Evolutionary conservation across 23 tunicate species (phyloP).

Genomic region (Corella eumyota): DNA sequence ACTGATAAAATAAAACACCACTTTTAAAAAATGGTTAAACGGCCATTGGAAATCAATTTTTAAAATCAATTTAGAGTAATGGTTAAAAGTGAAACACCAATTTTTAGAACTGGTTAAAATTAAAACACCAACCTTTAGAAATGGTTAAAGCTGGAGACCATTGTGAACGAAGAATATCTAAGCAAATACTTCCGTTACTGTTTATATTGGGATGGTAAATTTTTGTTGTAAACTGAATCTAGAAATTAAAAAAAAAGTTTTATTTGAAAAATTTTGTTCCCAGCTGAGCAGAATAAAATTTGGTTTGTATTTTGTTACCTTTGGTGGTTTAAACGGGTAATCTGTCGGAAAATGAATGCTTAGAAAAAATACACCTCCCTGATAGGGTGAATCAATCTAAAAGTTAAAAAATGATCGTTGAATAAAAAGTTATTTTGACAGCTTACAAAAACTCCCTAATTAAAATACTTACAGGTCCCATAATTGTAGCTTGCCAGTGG

Average conservation of each 20-base stretch:
- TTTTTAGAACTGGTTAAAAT: too few relatives aligned
- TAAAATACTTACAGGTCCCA: constrained; percentile 64
- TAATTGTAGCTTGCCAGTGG: constrained; percentile 94
- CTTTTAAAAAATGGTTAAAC: too few relatives aligned
- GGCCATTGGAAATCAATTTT: too few relatives aligned
- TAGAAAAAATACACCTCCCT: constrained; percentile 74
- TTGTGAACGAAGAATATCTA: constrained; percentile 73
- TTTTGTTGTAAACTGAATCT: constrained; percentile 59
- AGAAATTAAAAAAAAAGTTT: constrained; percentile 1
- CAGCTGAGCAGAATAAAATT: not conserved
- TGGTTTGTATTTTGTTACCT: constrained; percentile 33
- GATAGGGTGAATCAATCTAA: constrained; percentile 46
- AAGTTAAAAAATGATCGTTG: not conserved
- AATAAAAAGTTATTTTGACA: not conserved
- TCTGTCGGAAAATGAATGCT: constrained; percentile 82
- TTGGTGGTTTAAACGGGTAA: constrained; percentile 92
- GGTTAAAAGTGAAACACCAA: too few relatives aligned
- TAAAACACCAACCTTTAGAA: constrained; percentile 49
- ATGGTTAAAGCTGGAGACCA: constrained; percentile 97
- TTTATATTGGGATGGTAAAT: constrained; percentile 93
- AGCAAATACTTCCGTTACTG: constrained; percentile 84
- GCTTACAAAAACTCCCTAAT: not conserved
- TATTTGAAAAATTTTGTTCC: not conserved
- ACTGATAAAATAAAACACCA: too few relatives aligned
- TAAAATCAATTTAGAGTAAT: too few relatives aligned